A percentile compares a stretch with the other conserved stretches of the same genome.
phyloP scores from a whole-genome alignment of 2,888 invertebrate species.

The Pandemis corylana region DNA sequence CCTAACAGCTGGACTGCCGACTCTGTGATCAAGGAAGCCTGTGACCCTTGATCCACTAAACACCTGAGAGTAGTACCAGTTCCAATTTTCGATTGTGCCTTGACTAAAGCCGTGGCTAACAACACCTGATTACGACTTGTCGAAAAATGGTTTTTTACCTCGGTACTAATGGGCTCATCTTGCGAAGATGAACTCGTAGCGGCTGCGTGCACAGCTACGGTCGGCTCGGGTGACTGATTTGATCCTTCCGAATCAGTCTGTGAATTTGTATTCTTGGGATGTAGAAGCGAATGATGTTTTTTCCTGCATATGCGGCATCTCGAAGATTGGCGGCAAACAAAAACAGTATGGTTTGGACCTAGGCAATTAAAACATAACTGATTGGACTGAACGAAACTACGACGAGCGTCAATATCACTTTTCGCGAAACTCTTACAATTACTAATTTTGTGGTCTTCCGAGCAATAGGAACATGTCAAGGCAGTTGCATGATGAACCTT shows the following conservation, averaged over 20 bases:
- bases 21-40: constrained; percentile 51
- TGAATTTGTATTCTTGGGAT: constrained; percentile 24
- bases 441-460: constrained; percentile 1
- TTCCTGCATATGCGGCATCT: constrained; percentile 43
- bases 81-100: constrained; percentile 42
- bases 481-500: background rate
- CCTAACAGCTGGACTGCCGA: constrained; percentile 46
- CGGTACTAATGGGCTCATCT: constrained; percentile 1
- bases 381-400: constrained; percentile 20
- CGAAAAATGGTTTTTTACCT: constrained; percentile 26
- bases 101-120: constrained; percentile 49
- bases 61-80: constrained; percentile 41
- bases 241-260: background rate
- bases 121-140: constrained; percentile 43
- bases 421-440: constrained; percentile 9
- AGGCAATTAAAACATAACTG: constrained; percentile 45
- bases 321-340: constrained; percentile 37
- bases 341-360: constrained; percentile 29
- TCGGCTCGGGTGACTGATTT: background rate
- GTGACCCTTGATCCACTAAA: constrained; percentile 50
- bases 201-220: background rate
- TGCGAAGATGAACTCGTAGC: background rate
- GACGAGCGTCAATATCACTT: constrained; percentile 3
- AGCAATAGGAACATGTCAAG: constrained; percentile 14
- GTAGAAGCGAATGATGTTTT: constrained; percentile 46